phyloP scores from a whole-genome alignment of 2,797 vertebrate species.

The Hirundo rustica region DNA sequence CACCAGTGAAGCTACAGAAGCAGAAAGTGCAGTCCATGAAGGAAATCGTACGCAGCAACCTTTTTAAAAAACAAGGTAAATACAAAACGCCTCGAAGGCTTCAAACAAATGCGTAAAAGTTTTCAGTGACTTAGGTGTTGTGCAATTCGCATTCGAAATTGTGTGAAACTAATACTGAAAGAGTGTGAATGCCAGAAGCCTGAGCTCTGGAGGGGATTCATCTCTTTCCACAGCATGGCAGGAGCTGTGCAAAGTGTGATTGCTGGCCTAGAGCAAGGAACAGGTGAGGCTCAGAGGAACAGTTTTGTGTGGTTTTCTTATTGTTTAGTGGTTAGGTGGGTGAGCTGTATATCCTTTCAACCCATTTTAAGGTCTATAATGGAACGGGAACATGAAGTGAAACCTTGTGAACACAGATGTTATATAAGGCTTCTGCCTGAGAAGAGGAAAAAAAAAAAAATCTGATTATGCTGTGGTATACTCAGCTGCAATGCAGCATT shows the following conservation, averaged over 20 bases:
- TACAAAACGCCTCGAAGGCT: neutral
- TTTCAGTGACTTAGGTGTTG: neutral
- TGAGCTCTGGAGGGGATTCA: neutral
- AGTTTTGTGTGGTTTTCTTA: neutral
- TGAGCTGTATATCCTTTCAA: neutral
- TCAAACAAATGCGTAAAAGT: neutral
- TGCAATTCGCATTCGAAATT: neutral
- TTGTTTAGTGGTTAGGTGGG: neutral
- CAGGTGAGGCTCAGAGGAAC: neutral
- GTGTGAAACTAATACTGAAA: neutral
- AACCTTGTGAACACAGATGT: neutral
- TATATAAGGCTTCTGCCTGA: neutral
- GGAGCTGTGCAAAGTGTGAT: neutral
- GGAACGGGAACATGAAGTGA: neutral
- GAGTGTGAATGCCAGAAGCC: neutral
- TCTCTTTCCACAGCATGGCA: neutral
- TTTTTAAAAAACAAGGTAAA: constrained; percentile 92
- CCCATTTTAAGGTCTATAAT: neutral
- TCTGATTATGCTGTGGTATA: neutral
- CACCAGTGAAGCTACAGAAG: constrained; percentile 90
- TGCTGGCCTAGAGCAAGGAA: neutral
- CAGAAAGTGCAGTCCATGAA: constrained; percentile 96
- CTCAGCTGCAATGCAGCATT: neutral
- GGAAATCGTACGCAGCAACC: constrained; percentile 90
- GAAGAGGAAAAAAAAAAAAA: neutral